These are phyloP conservation scores for Drosophila greeni DNA, from an alignment of 2,888 invertebrate species.

Conservation along the genomic window DNA sequence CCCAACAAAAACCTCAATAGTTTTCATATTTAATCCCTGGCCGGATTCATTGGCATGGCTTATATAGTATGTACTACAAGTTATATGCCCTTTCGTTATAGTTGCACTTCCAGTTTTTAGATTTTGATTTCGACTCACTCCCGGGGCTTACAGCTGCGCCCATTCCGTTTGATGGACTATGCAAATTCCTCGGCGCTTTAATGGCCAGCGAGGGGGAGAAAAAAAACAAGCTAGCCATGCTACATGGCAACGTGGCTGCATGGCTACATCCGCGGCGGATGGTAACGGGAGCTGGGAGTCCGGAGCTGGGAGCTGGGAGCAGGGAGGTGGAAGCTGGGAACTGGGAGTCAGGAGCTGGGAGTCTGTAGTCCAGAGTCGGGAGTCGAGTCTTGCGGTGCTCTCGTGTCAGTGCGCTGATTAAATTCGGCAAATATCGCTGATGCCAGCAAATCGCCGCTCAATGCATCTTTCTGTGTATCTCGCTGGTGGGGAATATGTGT, in stretches of 20 bases:
- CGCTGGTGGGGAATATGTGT: background rate
- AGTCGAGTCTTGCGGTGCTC: constrained; percentile 46
- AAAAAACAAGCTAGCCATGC: background rate
- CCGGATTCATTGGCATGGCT: background rate
- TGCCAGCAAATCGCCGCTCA: constrained; percentile 67
- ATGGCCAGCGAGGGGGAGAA: background rate
- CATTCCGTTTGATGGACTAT: constrained; percentile 23
- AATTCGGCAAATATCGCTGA: constrained; percentile 73
- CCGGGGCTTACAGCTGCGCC: background rate
- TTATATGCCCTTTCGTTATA: background rate
- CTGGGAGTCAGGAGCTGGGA: no score
- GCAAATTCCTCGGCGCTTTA: constrained; percentile 28
- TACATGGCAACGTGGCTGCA: constrained; percentile 14
- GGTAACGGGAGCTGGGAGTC: constrained; percentile 23
- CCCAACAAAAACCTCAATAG: background rate
- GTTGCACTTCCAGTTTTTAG: constrained; percentile 10
- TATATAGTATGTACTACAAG: background rate
- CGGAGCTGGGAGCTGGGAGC: no score
- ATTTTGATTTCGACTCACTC: background rate
- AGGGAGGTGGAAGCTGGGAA: no score
- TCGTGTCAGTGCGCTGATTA: constrained; percentile 60
- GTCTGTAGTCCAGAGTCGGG: constrained; percentile 13
- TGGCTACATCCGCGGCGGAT: constrained; percentile 8
- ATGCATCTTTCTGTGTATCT: constrained; percentile 42
- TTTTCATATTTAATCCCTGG: background rate